Evolutionary conservation across 2,113 vertebrate genomes (phyloP).

Genomic region (Clarias macrocephalus): DNA sequence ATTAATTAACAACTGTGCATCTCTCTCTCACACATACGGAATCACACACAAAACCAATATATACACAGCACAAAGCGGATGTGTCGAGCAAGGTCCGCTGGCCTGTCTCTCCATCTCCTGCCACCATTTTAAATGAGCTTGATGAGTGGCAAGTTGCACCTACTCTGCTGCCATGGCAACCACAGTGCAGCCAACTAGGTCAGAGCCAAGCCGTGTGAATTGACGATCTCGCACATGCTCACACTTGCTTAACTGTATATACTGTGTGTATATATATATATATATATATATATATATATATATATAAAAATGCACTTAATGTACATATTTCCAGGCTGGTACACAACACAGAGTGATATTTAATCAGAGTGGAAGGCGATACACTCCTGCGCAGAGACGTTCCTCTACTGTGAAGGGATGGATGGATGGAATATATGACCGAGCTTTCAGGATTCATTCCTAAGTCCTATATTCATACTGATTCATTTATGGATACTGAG

Average conservation of each 20-base stretch:
- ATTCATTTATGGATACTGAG: neutral
- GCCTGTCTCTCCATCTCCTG: constrained; percentile 39
- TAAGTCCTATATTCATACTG: neutral
- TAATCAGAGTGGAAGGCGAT: neutral
- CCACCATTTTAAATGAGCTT: constrained; percentile 57
- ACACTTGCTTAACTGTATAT: neutral
- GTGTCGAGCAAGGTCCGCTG: neutral
- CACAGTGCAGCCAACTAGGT: constrained; percentile 56
- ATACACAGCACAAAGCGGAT: neutral
- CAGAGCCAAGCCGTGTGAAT: constrained; percentile 48
- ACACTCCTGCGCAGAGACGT: neutral
- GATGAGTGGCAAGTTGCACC: constrained; percentile 58
- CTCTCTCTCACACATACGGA: neutral
- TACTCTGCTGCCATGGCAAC: constrained; percentile 58
- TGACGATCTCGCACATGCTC: constrained; percentile 27
- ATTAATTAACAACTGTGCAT: constrained; percentile 32
- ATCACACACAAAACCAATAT: neutral
- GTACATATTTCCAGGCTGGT: neutral
- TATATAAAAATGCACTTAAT: neutral
- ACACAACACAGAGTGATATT: neutral
- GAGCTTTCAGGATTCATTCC: neutral
- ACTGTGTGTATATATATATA: too few relatives aligned
- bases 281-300: too few relatives aligned
- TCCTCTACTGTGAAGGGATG: constrained; percentile 4
- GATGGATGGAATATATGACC: neutral